These are phyloP conservation scores for Sebastes nivosus DNA, from an alignment of 2,797 vertebrate genomes.

Conservation along the genomic window DNA sequence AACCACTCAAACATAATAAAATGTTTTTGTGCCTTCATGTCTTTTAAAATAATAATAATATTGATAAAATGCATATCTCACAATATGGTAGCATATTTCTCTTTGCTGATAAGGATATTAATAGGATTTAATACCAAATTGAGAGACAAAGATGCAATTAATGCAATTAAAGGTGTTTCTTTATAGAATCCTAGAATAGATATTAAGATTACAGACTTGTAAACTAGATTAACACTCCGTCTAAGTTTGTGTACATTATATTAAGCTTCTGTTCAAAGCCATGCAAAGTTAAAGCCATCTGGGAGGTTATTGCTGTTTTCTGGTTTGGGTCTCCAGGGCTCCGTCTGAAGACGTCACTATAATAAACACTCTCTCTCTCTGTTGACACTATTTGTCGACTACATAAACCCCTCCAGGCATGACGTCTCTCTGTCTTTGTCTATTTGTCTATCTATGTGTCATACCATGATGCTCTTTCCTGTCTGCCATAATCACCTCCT, in stretches of 20 bases:
- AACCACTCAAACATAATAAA: not conserved
- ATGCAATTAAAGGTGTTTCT: not conserved
- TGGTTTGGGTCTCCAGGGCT: slow-evolving; percentile 65
- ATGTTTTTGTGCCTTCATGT: not conserved
- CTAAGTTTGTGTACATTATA: not conserved
- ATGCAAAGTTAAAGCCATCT: slow-evolving; percentile 83
- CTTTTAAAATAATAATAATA: not conserved
- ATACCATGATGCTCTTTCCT: slow-evolving; percentile 71
- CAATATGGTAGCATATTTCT: not conserved
- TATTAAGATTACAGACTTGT: not conserved
- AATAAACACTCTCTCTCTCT: slow-evolving; percentile 32
- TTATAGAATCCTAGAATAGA: not conserved
- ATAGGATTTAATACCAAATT: not conserved
- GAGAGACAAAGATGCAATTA: not conserved
- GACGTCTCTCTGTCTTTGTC: slow-evolving; percentile 78
- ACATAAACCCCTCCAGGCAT: slow-evolving; percentile 69
- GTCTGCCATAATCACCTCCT: slow-evolving; percentile 76
- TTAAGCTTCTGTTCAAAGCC: slow-evolving; percentile 58
- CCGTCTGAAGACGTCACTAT: slow-evolving; percentile 32
- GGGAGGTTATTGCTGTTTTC: slow-evolving; percentile 83
- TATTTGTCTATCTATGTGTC: slow-evolving; percentile 65
- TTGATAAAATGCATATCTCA: not conserved
- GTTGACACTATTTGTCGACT: slow-evolving; percentile 48
- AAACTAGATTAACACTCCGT: not conserved
- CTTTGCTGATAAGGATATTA: not conserved